phyloP scores from a whole-genome alignment of 2,113 vertebrate species.

The Calidris pugnax region DNA sequence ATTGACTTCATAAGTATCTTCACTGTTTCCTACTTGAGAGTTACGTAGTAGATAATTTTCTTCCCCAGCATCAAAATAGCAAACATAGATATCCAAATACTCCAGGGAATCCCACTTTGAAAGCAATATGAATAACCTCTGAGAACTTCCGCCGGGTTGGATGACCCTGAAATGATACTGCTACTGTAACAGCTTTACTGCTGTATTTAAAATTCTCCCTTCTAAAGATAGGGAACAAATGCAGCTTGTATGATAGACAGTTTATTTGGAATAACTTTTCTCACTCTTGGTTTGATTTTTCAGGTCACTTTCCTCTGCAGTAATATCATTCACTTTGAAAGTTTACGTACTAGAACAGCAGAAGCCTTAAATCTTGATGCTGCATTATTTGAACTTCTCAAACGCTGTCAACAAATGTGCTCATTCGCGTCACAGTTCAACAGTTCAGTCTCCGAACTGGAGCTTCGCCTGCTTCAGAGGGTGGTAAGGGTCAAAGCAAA shows the following conservation, averaged over 20 bases:
- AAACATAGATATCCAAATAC: background rate
- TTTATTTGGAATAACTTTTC: background rate
- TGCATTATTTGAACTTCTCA: slow-evolving; percentile 91
- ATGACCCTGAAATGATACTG: background rate
- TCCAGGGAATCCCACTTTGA: background rate
- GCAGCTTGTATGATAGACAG: background rate
- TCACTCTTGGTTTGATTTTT: background rate
- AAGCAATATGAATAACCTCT: background rate
- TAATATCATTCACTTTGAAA: slow-evolving; percentile 96
- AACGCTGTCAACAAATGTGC: slow-evolving; percentile 95
- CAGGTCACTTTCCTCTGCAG: slow-evolving; percentile 95
- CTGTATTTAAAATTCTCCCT: background rate
- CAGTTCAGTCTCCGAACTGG: slow-evolving; percentile 91
- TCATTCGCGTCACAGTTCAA: slow-evolving; percentile 94
- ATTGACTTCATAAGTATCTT: background rate
- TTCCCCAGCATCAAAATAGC: background rate
- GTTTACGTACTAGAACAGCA: slow-evolving; percentile 90
- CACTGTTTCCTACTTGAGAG: background rate
- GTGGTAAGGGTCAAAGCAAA: slow-evolving; percentile 77
- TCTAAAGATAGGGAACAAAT: background rate
- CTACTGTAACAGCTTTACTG: background rate
- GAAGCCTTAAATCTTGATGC: slow-evolving; percentile 92
- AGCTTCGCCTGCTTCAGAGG: slow-evolving; percentile 91
- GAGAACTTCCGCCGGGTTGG: background rate
- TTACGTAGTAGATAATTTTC: background rate